A percentile compares a stretch with the other conserved stretches of the same genome.
phyloP scores from a whole-genome alignment of 1,140 invertebrate genomes.

The Elysia chlorotica region DNA sequence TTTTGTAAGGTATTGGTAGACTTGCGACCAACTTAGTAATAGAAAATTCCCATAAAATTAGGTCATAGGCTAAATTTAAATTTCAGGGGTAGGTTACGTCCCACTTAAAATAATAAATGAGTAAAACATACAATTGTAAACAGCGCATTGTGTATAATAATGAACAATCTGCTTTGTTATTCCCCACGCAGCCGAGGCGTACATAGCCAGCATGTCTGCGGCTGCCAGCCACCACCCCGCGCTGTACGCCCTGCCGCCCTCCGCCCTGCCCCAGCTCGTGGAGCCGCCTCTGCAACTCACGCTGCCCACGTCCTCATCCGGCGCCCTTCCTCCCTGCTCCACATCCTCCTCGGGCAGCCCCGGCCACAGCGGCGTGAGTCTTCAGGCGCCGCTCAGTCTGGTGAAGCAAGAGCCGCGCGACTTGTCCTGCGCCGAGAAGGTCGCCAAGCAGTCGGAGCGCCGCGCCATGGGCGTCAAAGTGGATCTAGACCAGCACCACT shows the following conservation, averaged over 20 bases:
- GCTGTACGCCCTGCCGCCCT: neutral
- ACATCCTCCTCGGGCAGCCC: neutral
- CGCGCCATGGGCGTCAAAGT: neutral
- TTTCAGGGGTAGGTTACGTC: too few relatives aligned
- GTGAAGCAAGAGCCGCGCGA: slow-evolving; percentile 22
- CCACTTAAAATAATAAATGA: too few relatives aligned
- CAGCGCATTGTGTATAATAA: too few relatives aligned
- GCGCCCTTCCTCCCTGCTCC: neutral
- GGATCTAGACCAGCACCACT: slow-evolving; percentile 1
- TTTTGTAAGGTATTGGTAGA: too few relatives aligned
- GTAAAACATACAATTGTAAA: too few relatives aligned
- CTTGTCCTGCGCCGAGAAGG: neutral
- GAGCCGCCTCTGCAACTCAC: slow-evolving; percentile 6
- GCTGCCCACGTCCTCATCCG: too few relatives aligned
- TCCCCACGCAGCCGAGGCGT: slow-evolving; percentile 7
- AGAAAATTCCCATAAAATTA: too few relatives aligned
- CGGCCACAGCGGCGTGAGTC: too few relatives aligned
- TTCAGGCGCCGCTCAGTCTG: slow-evolving; percentile 3
- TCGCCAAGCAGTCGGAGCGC: neutral
- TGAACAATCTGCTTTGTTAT: too few relatives aligned
- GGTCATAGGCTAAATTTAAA: too few relatives aligned
- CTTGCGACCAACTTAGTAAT: too few relatives aligned
- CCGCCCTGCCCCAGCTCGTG: neutral
- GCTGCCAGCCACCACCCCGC: slow-evolving; percentile 12
- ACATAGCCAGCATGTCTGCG: slow-evolving; percentile 6